Evolutionary conservation across 2,113 vertebrate genomes (phyloP).

Genomic region (Malurus alboscapulatus): DNA sequence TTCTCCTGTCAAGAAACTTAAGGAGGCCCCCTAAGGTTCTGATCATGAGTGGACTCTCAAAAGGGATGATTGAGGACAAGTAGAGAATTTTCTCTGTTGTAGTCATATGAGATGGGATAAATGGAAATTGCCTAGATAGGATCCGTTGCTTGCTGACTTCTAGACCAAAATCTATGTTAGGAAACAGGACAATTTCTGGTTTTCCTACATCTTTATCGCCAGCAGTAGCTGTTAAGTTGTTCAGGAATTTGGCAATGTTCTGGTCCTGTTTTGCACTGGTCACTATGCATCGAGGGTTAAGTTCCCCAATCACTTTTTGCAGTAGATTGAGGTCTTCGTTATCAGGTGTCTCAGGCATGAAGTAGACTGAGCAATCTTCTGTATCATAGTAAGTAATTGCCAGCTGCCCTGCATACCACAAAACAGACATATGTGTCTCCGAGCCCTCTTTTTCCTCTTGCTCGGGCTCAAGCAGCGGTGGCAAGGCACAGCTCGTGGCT

Average conservation of each 20-base stretch:
- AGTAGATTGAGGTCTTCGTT: conserved; percentile 81
- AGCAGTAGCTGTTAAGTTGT: conserved; percentile 59
- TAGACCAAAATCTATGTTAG: conserved; percentile 88
- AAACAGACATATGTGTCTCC: conserved; percentile 83
- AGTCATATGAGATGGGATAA: conserved; percentile 83
- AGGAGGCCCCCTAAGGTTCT: conserved; percentile 88
- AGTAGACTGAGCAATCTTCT: conserved; percentile 83
- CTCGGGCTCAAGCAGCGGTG: background rate
- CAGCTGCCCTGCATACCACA: conserved; percentile 82
- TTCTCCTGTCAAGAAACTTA: conserved; percentile 90
- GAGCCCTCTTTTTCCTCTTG: conserved; percentile 35
- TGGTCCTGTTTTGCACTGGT: conserved; percentile 93
- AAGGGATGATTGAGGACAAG: conserved; percentile 89
- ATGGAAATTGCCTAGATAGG: conserved; percentile 84
- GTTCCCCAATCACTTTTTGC: conserved; percentile 84
- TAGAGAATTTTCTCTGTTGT: conserved; percentile 86
- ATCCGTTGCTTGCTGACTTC: conserved; percentile 92
- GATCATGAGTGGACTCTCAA: conserved; percentile 88
- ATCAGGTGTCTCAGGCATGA: conserved; percentile 87
- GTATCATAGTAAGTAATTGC: conserved; percentile 89
- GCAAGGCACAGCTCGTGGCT: background rate
- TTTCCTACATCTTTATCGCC: conserved; percentile 62
- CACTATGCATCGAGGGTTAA: conserved; percentile 83
- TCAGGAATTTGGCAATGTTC: conserved; percentile 81
- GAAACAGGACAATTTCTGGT: conserved; percentile 87